Evolutionary conservation across 92 coral and sea anemone genomes (phyloP).

Genomic region (Desmophyllum pertusum): DNA sequence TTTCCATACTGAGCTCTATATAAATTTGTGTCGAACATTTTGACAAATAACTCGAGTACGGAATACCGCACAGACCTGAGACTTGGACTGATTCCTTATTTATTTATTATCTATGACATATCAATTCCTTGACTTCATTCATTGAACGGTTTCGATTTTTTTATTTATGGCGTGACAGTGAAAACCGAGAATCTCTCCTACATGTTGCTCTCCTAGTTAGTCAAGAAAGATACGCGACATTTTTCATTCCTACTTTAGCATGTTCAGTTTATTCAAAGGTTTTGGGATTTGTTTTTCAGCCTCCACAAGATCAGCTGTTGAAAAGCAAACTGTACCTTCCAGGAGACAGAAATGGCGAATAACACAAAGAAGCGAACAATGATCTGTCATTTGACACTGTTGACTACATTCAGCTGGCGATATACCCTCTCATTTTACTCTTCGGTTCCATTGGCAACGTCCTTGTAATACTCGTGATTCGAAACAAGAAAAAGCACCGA

Average conservation of each 20-base stretch:
- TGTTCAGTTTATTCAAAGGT: neutral
- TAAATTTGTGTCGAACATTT: no score
- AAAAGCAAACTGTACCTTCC: neutral
- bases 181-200: no score
- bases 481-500: slow-evolving; percentile 61
- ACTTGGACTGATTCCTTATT: no score
- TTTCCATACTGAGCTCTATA: no score
- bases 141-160: no score
- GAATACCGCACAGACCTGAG: no score
- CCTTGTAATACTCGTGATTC: slow-evolving; percentile 69
- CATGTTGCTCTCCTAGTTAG: neutral
- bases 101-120: no score
- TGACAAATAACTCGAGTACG: no score
- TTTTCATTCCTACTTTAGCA: neutral
- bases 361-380: neutral
- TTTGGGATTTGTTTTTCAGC: neutral
- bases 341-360: neutral
- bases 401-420: slow-evolving; percentile 58
- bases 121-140: no score
- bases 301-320: neutral
- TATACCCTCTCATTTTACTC: slow-evolving; percentile 60
- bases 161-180: no score
- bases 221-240: neutral
- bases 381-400: slow-evolving; percentile 1
- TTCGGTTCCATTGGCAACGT: slow-evolving; percentile 75